Evolutionary conservation across 2,888 invertebrate genomes (phyloP).

Genomic region (Orthosia gracilis): DNA sequence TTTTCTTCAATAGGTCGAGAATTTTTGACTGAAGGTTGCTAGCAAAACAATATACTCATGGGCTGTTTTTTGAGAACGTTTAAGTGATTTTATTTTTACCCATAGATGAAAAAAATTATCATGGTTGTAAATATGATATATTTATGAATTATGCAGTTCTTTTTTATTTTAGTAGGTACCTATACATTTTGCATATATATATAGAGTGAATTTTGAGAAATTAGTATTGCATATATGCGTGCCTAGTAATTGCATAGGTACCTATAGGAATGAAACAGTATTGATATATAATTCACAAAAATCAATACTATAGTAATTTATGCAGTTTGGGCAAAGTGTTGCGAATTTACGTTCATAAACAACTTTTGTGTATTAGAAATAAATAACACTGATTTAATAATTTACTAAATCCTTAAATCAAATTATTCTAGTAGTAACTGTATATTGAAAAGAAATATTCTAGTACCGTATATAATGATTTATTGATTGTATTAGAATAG

Average conservation of each 20-base stretch:
- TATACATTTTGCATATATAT: no score
- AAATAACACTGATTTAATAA: not conserved
- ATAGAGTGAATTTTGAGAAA: slow-evolving; percentile 15
- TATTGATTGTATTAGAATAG: slow-evolving; percentile 49
- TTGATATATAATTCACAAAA: slow-evolving; percentile 15
- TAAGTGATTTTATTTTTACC: not conserved
- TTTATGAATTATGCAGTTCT: no score
- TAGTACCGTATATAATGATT: slow-evolving; percentile 3
- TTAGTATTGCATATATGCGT: slow-evolving; percentile 28
- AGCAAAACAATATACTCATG: not conserved
- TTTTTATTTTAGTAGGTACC: no score
- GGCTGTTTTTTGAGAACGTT: not conserved
- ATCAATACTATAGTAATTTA: no score
- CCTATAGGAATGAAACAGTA: slow-evolving; percentile 16
- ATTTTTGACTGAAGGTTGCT: not conserved
- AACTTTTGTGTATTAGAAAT: slow-evolving; percentile 12
- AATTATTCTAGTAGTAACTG: slow-evolving; percentile 10
- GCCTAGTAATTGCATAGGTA: slow-evolving; percentile 33
- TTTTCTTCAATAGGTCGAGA: no score
- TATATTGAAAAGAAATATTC: slow-evolving; percentile 15
- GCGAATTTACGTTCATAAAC: not conserved
- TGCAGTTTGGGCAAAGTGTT: not conserved
- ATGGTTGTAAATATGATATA: no score
- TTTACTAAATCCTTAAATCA: slow-evolving; percentile 8
- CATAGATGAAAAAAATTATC: not conserved